These are phyloP conservation scores for Falcaria lacertinaria DNA, from an alignment of 2,888 invertebrate genomes.

Conservation along the genomic window DNA sequence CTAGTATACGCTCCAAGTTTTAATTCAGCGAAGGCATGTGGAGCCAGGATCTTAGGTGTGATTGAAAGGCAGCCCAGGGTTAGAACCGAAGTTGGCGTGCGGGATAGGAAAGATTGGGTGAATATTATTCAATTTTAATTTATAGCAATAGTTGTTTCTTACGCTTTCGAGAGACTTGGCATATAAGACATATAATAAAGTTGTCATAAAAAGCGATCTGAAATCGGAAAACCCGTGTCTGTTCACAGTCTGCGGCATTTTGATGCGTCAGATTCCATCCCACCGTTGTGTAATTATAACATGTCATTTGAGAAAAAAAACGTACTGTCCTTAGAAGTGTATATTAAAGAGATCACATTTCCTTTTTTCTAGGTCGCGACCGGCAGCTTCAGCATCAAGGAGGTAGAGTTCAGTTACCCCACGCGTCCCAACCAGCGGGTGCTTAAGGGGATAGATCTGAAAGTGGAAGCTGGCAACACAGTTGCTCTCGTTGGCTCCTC, in stretches of 20 bases:
- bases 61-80: conserved; percentile 57
- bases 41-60: conserved; percentile 52
- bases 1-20: conserved; percentile 88
- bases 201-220: too few species aligned
- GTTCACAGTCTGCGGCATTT: too few species aligned
- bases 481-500: conserved; percentile 87
- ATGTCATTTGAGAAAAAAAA: too few species aligned
- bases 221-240: too few species aligned
- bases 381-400: conserved; percentile 83
- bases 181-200: too few species aligned
- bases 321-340: too few species aligned
- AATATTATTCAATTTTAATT: conserved; percentile 4
- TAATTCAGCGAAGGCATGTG: conserved; percentile 81
- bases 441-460: conserved; percentile 84
- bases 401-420: conserved; percentile 89
- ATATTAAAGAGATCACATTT: conserved; percentile 25
- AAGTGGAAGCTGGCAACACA: conserved; percentile 84
- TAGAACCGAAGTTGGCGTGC: conserved; percentile 47
- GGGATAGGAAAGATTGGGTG: conserved; percentile 63
- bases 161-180: too few species aligned
- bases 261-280: too few species aligned
- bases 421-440: conserved; percentile 85
- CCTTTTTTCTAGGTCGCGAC: conserved; percentile 66
- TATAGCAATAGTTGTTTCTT: too few species aligned
- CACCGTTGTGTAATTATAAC: too few species aligned